A percentile compares a stretch with the other conserved stretches of the same genome.
phyloP scores from a whole-genome alignment of 2,797 vertebrate species.

The Clamator glandarius region DNA sequence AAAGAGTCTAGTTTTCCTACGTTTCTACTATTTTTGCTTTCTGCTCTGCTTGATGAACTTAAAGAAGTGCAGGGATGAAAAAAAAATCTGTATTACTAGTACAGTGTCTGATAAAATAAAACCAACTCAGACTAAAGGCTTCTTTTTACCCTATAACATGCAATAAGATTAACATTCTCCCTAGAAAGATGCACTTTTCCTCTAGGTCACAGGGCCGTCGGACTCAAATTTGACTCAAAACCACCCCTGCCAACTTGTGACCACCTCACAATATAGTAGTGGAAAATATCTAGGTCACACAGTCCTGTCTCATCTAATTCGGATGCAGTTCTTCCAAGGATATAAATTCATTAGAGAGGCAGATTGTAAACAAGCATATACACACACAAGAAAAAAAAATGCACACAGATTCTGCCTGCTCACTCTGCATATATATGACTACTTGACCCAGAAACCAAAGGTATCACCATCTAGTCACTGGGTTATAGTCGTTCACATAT shows the following conservation, averaged over 20 bases:
- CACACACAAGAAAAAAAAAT: background rate
- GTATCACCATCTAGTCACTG: background rate
- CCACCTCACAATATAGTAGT: background rate
- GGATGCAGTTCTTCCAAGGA: constrained; percentile 18
- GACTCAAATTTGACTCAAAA: constrained; percentile 6
- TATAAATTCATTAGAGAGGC: constrained; percentile 56
- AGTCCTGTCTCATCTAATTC: constrained; percentile 24
- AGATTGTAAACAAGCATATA: constrained; percentile 43
- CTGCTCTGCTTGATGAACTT: background rate
- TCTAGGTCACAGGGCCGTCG: background rate
- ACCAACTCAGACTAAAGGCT: background rate
- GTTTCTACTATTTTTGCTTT: constrained; percentile 21
- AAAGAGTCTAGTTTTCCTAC: background rate
- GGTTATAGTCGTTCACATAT: constrained; percentile 23
- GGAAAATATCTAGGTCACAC: constrained; percentile 29
- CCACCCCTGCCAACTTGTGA: constrained; percentile 4
- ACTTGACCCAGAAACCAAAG: constrained; percentile 61
- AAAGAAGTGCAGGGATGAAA: background rate
- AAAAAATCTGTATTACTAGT: background rate
- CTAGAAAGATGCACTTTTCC: background rate
- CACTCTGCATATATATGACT: constrained; percentile 23
- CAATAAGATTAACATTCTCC: background rate
- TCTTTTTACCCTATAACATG: background rate
- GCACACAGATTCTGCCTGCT: constrained; percentile 26
- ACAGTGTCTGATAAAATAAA: constrained; percentile 6